These are phyloP conservation scores for Spea hammondii DNA, from an alignment of 2,797 vertebrate genomes.

Conservation along the genomic window DNA sequence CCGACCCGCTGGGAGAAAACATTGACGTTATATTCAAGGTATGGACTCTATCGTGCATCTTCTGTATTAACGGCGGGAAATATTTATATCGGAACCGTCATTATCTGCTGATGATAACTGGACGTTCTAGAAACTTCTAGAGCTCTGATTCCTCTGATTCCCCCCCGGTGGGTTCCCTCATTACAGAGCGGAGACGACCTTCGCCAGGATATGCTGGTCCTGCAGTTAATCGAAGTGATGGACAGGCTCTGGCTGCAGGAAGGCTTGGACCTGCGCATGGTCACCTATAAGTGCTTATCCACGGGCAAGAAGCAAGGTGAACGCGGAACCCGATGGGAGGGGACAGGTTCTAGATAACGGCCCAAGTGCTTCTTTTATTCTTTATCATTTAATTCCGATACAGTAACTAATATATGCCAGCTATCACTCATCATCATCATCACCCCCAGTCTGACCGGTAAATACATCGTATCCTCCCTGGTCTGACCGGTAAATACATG, in stretches of 20 bases:
- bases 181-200: conserved; percentile 65
- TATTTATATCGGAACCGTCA: no score
- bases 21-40: conserved; percentile 73
- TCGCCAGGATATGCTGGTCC: conserved; percentile 72
- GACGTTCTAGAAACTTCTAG: no score
- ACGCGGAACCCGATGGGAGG: background rate
- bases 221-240: conserved; percentile 69
- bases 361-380: no score
- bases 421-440: no score
- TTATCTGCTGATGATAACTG: no score
- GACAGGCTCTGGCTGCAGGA: conserved; percentile 72
- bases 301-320: conserved; percentile 71
- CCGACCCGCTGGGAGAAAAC: conserved; percentile 59
- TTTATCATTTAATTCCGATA: no score
- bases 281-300: conserved; percentile 69
- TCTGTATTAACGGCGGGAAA: no score
- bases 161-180: background rate
- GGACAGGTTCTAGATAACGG: background rate
- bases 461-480: no score
- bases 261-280: conserved; percentile 71
- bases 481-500: no score
- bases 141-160: no score
- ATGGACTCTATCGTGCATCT: background rate
- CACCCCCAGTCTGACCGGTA: no score
- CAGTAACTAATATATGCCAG: no score